Evolutionary conservation across 2,113 vertebrate species (phyloP).

Genomic region (Lamprologus ornatipinnis): DNA sequence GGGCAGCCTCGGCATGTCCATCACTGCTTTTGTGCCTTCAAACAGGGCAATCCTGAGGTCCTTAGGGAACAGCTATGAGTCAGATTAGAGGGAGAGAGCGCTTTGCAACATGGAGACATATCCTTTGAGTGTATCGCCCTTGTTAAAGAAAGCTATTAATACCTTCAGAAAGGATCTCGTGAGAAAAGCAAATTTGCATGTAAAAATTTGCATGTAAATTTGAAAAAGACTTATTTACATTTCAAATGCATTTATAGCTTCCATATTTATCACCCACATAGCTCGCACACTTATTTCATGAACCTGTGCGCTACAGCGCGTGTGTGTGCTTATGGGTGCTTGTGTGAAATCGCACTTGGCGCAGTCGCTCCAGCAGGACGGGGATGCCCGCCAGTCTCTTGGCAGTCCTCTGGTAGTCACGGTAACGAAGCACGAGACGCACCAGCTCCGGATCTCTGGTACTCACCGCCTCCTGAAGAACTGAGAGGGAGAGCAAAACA

Average conservation of each 20-base stretch:
- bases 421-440: constrained; percentile 87
- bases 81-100: background rate
- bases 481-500: constrained; percentile 56
- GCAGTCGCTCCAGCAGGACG: constrained; percentile 87
- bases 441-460: constrained; percentile 89
- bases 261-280: background rate
- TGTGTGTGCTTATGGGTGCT: background rate
- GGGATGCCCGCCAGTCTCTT: constrained; percentile 93
- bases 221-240: background rate
- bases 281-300: background rate
- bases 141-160: constrained; percentile 28
- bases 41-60: background rate
- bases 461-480: constrained; percentile 94
- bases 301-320: background rate
- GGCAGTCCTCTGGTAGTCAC: constrained; percentile 92
- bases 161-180: background rate
- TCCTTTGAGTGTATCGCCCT: background rate
- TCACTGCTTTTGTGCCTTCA: background rate
- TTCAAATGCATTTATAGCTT: background rate
- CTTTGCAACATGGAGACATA: background rate
- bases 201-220: background rate
- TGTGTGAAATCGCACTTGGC: constrained; percentile 77
- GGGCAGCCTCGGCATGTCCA: background rate
- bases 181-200: background rate
- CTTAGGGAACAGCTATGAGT: background rate